These are phyloP conservation scores for Spisula solida DNA, from an alignment of 2,888 invertebrate genomes.

Conservation along the genomic window DNA sequence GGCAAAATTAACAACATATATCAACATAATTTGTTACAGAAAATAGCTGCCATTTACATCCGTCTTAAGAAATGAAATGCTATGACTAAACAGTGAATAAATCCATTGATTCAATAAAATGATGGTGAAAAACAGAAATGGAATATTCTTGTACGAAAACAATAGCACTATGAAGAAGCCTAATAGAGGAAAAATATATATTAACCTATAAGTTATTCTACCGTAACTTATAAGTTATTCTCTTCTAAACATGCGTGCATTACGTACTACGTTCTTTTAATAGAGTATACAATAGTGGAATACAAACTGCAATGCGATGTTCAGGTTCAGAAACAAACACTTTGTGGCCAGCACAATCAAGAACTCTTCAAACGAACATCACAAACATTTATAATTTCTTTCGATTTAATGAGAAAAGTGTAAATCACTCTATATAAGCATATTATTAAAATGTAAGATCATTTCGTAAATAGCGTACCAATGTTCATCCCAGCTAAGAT, in stretches of 20 bases:
- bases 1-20: conserved; percentile 54
- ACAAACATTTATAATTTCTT: neutral
- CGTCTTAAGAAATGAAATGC: conserved; percentile 37
- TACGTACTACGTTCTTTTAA: neutral
- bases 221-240: neutral
- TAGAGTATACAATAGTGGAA: neutral
- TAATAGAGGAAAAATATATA: neutral
- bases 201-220: neutral
- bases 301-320: neutral
- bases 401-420: neutral
- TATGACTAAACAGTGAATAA: conserved; percentile 20
- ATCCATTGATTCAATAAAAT: conserved; percentile 23
- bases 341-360: conserved; percentile 5
- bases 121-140: conserved; percentile 31
- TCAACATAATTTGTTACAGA: conserved; percentile 49
- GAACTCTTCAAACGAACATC: neutral
- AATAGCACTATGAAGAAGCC: neutral
- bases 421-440: neutral
- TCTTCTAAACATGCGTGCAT: neutral
- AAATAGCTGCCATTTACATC: conserved; percentile 61
- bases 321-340: neutral
- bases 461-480: neutral
- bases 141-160: neutral
- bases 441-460: neutral
- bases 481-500: neutral